A percentile compares a stretch with the other conserved stretches of the same genome.
Evolutionary conservation across 1,140 invertebrate genomes (phyloP).

Genomic region (Pteromalus puparum): DNA sequence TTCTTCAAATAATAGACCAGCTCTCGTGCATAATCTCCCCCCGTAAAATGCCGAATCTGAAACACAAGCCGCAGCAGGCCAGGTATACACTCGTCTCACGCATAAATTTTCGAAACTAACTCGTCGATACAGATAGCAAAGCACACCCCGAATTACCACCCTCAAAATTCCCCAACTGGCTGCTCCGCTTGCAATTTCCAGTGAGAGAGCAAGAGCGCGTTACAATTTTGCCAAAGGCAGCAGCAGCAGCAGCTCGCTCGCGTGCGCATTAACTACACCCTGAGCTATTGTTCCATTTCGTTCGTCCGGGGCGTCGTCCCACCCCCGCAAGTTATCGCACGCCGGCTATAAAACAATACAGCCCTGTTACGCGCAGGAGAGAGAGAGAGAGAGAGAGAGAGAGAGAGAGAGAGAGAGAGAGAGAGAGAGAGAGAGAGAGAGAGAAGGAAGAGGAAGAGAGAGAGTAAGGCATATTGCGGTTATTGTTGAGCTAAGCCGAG

Average conservation of each 20-base stretch:
- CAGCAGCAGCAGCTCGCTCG: background rate
- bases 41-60: background rate
- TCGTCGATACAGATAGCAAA: background rate
- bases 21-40: no score
- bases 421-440: constrained; percentile 55
- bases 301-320: constrained; percentile 58
- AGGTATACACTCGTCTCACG: background rate
- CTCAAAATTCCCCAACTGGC: constrained; percentile 27
- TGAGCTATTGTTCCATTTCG: constrained; percentile 69
- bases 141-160: constrained; percentile 52
- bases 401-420: constrained; percentile 55
- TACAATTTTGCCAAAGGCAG: constrained; percentile 57
- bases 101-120: constrained; percentile 29
- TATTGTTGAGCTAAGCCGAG: constrained; percentile 58
- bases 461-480: constrained; percentile 68
- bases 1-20: no score
- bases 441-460: constrained; percentile 53
- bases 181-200: constrained; percentile 57
- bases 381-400: constrained; percentile 56
- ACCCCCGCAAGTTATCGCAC: constrained; percentile 66
- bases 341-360: constrained; percentile 71
- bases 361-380: constrained; percentile 53
- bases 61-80: background rate
- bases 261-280: constrained; percentile 67
- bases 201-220: constrained; percentile 49